Evolutionary conservation across 2,888 invertebrate genomes (phyloP).

Genomic region (Lasioglossum villosulum): DNA sequence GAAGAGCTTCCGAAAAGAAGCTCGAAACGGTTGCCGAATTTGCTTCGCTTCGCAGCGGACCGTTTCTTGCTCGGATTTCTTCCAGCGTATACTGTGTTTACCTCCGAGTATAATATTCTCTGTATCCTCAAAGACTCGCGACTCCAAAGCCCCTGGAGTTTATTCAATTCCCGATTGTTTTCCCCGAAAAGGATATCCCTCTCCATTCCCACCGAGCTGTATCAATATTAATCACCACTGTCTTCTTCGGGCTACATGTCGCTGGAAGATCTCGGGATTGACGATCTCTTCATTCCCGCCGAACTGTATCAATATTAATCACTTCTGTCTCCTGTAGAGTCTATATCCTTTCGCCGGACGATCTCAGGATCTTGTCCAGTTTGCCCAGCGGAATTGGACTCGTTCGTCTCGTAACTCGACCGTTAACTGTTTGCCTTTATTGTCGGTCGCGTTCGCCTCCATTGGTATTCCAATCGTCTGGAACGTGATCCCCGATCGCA

Average conservation of each 20-base stretch:
- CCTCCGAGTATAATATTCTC: conserved; percentile 4
- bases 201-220: neutral
- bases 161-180: neutral
- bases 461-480: conserved; percentile 42
- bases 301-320: neutral
- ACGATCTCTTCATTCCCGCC: neutral
- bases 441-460: neutral
- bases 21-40: conserved; percentile 56
- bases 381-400: conserved; percentile 32
- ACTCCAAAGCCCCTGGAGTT: neutral
- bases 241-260: neutral
- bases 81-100: conserved; percentile 25
- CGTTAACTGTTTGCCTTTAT: conserved; percentile 37
- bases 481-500: conserved; percentile 15
- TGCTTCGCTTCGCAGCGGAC: conserved; percentile 28
- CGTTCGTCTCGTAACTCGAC: conserved; percentile 48
- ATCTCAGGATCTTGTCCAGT: neutral
- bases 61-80: conserved; percentile 26
- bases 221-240: neutral
- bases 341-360: neutral
- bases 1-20: conserved; percentile 65
- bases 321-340: neutral
- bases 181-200: neutral
- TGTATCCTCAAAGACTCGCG: neutral
- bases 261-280: neutral